phyloP scores from a whole-genome alignment of 1,140 invertebrate species.

The Nomia melanderi region DNA sequence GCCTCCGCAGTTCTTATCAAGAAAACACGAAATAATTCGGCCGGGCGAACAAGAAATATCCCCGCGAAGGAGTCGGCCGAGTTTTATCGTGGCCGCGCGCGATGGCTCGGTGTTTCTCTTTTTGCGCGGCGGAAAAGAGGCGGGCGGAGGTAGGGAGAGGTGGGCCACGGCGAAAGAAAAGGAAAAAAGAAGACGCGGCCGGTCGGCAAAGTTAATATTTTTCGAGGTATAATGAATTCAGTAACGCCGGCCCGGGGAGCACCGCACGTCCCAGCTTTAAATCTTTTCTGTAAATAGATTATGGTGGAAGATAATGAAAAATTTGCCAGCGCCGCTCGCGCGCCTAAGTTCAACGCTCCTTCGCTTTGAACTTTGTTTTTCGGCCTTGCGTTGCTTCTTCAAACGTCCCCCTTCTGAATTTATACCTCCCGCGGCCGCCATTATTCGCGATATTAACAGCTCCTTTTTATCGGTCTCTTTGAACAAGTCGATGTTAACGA shows the following conservation, averaged over 20 bases:
- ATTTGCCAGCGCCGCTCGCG: conserved; percentile 49
- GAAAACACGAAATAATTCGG: conserved; percentile 21
- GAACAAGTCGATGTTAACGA: no score
- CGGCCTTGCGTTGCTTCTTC: not conserved
- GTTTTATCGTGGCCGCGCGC: conserved; percentile 48
- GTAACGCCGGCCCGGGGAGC: conserved; percentile 35
- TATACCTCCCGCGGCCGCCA: not conserved
- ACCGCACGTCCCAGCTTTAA: conserved; percentile 58
- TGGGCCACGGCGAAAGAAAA: not conserved
- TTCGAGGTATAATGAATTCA: conserved; percentile 67
- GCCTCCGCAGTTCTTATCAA: conserved; percentile 1
- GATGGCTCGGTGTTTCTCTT: conserved; percentile 45
- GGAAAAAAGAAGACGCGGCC: conserved; percentile 16
- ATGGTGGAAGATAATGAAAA: conserved; percentile 65
- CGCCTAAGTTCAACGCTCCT: conserved; percentile 49
- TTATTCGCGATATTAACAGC: not conserved
- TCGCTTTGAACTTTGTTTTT: conserved; percentile 40
- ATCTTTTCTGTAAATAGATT: conserved; percentile 67
- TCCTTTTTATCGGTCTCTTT: no score
- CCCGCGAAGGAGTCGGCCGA: conserved; percentile 15
- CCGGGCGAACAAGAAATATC: not conserved
- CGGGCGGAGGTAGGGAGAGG: not conserved
- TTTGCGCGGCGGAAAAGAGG: not conserved
- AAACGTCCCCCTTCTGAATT: not conserved
- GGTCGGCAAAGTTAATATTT: conserved; percentile 66